Evolutionary conservation across 2,797 vertebrate genomes (phyloP).

Genomic region (Mormyrus hasselquistii): DNA sequence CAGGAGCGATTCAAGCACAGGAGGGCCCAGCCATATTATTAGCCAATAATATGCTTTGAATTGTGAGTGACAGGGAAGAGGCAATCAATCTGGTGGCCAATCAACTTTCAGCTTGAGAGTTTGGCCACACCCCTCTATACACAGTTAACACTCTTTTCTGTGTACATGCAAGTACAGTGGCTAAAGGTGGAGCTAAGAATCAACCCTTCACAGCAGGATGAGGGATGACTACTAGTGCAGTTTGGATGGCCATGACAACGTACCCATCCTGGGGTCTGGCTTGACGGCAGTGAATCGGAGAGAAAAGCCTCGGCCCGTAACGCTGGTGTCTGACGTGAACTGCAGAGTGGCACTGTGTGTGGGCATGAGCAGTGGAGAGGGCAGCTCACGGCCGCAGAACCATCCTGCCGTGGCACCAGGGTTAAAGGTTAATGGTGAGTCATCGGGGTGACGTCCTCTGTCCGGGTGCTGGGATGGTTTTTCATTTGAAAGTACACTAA

Average conservation of each 20-base stretch:
- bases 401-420: constrained; percentile 51
- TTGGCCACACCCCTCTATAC: not conserved
- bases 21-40: not conserved
- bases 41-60: not conserved
- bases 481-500: not conserved
- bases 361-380: constrained; percentile 57
- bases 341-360: constrained; percentile 58
- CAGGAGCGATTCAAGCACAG: not conserved
- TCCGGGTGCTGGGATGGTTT: not conserved
- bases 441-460: not conserved
- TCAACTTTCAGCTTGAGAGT: not conserved
- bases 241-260: constrained; percentile 21
- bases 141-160: not conserved
- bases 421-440: not conserved
- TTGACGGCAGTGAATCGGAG: constrained; percentile 57
- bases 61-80: not conserved
- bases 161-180: not conserved
- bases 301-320: constrained; percentile 63
- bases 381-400: constrained; percentile 60
- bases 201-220: not conserved
- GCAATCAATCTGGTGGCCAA: not conserved
- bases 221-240: not conserved
- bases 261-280: constrained; percentile 55
- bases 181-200: not conserved
- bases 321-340: constrained; percentile 69